Evolutionary conservation across 1,140 invertebrate species (phyloP).

Genomic region (Phenacoccus solenopsis): DNA sequence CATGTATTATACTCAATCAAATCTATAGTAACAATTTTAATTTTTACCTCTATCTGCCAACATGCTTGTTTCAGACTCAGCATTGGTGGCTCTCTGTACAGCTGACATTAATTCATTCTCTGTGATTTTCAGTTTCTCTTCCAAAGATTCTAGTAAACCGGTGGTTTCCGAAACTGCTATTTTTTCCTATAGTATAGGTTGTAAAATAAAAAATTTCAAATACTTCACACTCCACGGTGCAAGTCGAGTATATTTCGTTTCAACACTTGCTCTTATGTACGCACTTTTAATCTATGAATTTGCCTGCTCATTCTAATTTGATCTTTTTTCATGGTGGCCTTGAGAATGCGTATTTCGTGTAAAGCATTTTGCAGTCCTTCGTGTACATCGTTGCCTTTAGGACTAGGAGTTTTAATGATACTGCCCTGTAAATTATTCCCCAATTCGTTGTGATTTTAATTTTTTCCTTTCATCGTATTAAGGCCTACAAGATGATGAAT

Average conservation of each 20-base stretch:
- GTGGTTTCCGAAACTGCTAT: constrained; percentile 50
- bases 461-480: too few relatives aligned
- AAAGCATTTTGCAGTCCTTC: too few relatives aligned
- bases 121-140: constrained; percentile 52
- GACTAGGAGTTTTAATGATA: too few relatives aligned
- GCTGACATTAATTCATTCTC: constrained; percentile 47
- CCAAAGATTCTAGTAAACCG: constrained; percentile 50
- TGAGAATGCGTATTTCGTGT: background rate
- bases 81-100: constrained; percentile 43
- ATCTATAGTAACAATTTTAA: too few relatives aligned
- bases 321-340: background rate
- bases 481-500: too few relatives aligned
- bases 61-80: constrained; percentile 34
- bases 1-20: too few relatives aligned
- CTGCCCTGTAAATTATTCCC: too few relatives aligned
- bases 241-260: background rate
- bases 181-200: constrained; percentile 41
- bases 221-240: background rate
- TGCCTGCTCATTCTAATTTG: background rate
- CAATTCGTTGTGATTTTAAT: too few relatives aligned
- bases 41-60: background rate
- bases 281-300: background rate
- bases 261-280: background rate
- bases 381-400: too few relatives aligned
- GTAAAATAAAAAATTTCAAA: background rate